phyloP scores from a whole-genome alignment of 2,888 invertebrate genomes.

The Epinotia bilunana region DNA sequence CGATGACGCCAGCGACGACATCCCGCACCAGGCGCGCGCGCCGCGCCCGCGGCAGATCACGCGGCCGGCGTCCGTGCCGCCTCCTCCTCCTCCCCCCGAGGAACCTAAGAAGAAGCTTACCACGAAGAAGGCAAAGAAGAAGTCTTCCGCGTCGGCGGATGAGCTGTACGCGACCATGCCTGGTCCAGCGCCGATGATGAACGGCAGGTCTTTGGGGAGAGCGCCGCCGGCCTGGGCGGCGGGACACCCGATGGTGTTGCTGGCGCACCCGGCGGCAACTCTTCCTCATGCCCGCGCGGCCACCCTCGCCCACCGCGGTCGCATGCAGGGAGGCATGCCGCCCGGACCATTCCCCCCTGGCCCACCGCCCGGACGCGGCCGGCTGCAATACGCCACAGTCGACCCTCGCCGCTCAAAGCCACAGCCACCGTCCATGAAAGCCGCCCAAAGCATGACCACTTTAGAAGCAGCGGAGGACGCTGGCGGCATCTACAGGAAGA shows the following conservation, averaged over 20 bases:
- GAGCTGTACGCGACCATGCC: slow-evolving; percentile 85
- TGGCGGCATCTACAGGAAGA: slow-evolving; percentile 92
- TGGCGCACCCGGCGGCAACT: slow-evolving; percentile 78
- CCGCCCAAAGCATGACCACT: slow-evolving; percentile 88
- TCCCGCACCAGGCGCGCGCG: slow-evolving; percentile 85
- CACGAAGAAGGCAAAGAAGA: slow-evolving; percentile 83
- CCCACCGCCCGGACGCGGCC: slow-evolving; percentile 70
- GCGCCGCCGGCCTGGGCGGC: slow-evolving; percentile 78
- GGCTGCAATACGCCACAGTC: slow-evolving; percentile 85
- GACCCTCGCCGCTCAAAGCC: slow-evolving; percentile 87
- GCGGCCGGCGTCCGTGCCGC: slow-evolving; percentile 92
- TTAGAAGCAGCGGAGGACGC: slow-evolving; percentile 86
- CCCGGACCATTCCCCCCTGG: slow-evolving; percentile 74
- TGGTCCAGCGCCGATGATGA: slow-evolving; percentile 77
- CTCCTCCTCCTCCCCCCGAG: slow-evolving; percentile 90
- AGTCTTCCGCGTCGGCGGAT: slow-evolving; percentile 83
- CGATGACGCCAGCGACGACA: slow-evolving; percentile 89
- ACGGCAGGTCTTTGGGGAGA: slow-evolving; percentile 75
- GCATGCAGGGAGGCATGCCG: slow-evolving; percentile 84
- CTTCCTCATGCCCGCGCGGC: slow-evolving; percentile 77
- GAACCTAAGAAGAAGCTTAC: slow-evolving; percentile 86
- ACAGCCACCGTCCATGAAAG: slow-evolving; percentile 86
- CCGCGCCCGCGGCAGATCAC: slow-evolving; percentile 92
- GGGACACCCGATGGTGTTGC: slow-evolving; percentile 78
- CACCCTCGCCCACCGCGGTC: slow-evolving; percentile 84